Evolutionary conservation across 2,797 vertebrate genomes (phyloP).

Genomic region (Anableps anableps): DNA sequence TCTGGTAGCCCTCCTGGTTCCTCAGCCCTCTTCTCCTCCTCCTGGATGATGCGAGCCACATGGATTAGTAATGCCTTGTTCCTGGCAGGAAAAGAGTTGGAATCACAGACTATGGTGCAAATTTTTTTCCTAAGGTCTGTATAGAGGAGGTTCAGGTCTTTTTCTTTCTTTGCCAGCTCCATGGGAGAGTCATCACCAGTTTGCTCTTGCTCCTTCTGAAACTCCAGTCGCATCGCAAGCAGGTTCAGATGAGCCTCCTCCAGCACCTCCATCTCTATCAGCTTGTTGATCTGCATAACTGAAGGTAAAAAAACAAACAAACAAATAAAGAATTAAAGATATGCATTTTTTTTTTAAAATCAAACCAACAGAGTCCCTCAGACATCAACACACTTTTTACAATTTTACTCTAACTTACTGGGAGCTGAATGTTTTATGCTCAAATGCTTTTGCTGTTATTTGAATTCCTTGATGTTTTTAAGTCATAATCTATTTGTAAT

Average conservation of each 20-base stretch:
- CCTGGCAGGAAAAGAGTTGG: conserved; percentile 68
- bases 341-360: not conserved
- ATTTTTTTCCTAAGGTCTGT: conserved; percentile 73
- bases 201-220: conserved; percentile 68
- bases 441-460: not conserved
- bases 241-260: conserved; percentile 87
- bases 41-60: conserved; percentile 81
- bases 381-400: not conserved
- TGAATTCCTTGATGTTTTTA: not conserved
- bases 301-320: not conserved
- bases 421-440: not conserved
- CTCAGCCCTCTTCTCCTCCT: conserved; percentile 76
- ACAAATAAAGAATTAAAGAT: not conserved
- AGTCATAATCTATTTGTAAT: not conserved
- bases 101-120: conserved; percentile 77
- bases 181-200: conserved; percentile 59
- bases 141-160: conserved; percentile 88
- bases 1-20: conserved; percentile 67
- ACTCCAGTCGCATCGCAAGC: conserved; percentile 78
- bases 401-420: not conserved
- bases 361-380: not conserved
- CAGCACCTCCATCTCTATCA: conserved; percentile 84
- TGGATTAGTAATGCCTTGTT: conserved; percentile 72
- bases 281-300: conserved; percentile 89
- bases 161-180: conserved; percentile 80